A percentile compares a stretch with the other conserved stretches of the same genome.
Conservation (phyloP, 2,113 vertebrate genomes). For the Oryzias curvinotus region DNA sequence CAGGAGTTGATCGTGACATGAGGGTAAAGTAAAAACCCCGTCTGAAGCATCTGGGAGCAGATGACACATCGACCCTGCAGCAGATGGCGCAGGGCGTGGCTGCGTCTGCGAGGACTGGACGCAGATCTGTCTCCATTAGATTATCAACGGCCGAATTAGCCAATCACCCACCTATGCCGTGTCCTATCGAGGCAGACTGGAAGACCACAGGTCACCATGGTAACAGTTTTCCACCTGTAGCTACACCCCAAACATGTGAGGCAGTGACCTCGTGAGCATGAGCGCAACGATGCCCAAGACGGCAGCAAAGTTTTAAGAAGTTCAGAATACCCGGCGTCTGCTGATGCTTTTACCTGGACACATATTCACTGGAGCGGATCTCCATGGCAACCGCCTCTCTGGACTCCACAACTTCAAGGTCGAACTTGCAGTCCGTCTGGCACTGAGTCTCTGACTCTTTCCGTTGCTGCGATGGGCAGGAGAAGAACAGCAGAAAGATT, state of each 20-base stretch:
- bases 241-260: slow-evolving; percentile 53
- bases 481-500: not conserved
- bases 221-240: slow-evolving; percentile 61
- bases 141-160: slow-evolving; percentile 53
- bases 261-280: slow-evolving; percentile 13
- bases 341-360: slow-evolving; percentile 84
- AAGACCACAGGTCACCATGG: slow-evolving; percentile 70
- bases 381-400: slow-evolving; percentile 83
- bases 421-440: slow-evolving; percentile 93
- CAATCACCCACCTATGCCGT: slow-evolving; percentile 58
- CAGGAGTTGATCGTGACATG: too few species aligned
- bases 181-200: slow-evolving; percentile 54
- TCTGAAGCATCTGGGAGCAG: not conserved
- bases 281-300: not conserved
- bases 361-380: slow-evolving; percentile 83
- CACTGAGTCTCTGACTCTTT: slow-evolving; percentile 97
- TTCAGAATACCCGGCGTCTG: not conserved
- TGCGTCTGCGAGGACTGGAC: slow-evolving; percentile 19
- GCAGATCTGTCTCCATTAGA: slow-evolving; percentile 52
- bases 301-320: not conserved
- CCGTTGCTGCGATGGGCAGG: slow-evolving; percentile 79
- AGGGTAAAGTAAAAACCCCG: too few species aligned
- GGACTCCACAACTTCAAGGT: slow-evolving; percentile 78
- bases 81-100: slow-evolving; percentile 54
- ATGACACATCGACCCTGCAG: slow-evolving; percentile 45